A percentile compares a stretch with the other conserved stretches of the same genome.
Evolutionary conservation across 2,797 vertebrate species (phyloP).

Genomic region (Cynodonichthys magdalenae): DNA sequence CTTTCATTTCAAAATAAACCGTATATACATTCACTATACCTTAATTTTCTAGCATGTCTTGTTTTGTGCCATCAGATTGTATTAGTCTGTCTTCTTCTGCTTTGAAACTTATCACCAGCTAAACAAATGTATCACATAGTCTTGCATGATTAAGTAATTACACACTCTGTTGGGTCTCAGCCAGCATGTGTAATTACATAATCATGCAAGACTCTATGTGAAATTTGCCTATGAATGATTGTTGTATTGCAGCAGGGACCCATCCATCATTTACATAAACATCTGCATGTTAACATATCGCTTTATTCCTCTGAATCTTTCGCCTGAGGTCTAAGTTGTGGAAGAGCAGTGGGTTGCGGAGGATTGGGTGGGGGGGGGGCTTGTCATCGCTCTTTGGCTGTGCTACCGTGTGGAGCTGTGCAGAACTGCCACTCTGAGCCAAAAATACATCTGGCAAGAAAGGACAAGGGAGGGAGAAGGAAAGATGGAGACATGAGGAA

Average conservation of each 20-base stretch:
- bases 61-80: slow-evolving; percentile 39
- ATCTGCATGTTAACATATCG: slow-evolving; percentile 66
- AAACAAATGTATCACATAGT: slow-evolving; percentile 50
- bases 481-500: slow-evolving; percentile 62
- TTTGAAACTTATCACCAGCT: slow-evolving; percentile 61
- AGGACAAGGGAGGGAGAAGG: slow-evolving; percentile 59
- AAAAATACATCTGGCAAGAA: slow-evolving; percentile 80
- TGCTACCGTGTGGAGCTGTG: slow-evolving; percentile 65
- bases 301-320: slow-evolving; percentile 50
- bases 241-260: slow-evolving; percentile 41
- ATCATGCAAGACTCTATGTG: slow-evolving; percentile 54
- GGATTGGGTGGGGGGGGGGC: slow-evolving; percentile 7
- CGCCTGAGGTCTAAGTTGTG: slow-evolving; percentile 60
- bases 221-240: slow-evolving; percentile 62
- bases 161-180: slow-evolving; percentile 60
- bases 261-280: slow-evolving; percentile 68
- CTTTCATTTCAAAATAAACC: slow-evolving; percentile 2
- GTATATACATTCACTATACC: slow-evolving; percentile 12
- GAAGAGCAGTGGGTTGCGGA: slow-evolving; percentile 39
- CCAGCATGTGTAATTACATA: slow-evolving; percentile 66
- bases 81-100: slow-evolving; percentile 41
- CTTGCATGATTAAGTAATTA: slow-evolving; percentile 71
- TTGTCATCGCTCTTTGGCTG: slow-evolving; percentile 70
- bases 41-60: slow-evolving; percentile 34
- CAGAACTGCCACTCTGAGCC: slow-evolving; percentile 77